phyloP scores from a whole-genome alignment of 2,888 invertebrate species.

The Nymphalis c-album region DNA sequence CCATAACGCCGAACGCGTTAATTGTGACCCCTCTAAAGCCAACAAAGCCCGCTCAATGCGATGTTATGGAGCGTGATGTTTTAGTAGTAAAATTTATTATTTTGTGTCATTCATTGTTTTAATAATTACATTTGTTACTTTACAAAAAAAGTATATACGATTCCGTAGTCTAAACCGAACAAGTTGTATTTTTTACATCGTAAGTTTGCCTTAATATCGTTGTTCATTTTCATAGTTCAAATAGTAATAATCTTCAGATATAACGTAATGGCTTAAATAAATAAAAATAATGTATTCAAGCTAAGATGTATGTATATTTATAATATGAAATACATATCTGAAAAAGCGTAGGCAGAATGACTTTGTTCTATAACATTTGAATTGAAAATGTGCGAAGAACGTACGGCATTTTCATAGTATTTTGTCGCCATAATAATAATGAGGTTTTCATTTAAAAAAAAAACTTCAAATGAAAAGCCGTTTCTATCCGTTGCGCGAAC shows the following conservation, averaged over 20 bases:
- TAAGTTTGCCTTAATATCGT: no score
- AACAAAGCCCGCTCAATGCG: conserved; percentile 28
- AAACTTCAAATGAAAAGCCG: conserved; percentile 5
- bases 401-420: neutral
- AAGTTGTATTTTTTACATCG: no score
- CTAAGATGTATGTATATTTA: neutral
- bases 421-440: conserved; percentile 2
- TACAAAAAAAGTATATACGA: neutral
- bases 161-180: neutral
- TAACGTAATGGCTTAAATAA: neutral
- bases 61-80: conserved; percentile 29
- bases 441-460: conserved; percentile 11
- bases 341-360: neutral
- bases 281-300: neutral
- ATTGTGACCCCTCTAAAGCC: conserved; percentile 29
- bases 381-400: neutral
- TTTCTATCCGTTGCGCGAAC: neutral
- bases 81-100: conserved; percentile 22
- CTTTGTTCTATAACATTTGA: neutral
- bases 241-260: neutral
- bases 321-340: neutral
- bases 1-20: conserved; percentile 26
- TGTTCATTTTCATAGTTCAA: no score
- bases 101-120: conserved; percentile 16
- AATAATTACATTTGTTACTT: neutral